Percentiles rank a stretch among this genome's conserved stretches.
Conservation (phyloP, 2,888 invertebrate genomes). For the Drosophila ustulata region DNA sequence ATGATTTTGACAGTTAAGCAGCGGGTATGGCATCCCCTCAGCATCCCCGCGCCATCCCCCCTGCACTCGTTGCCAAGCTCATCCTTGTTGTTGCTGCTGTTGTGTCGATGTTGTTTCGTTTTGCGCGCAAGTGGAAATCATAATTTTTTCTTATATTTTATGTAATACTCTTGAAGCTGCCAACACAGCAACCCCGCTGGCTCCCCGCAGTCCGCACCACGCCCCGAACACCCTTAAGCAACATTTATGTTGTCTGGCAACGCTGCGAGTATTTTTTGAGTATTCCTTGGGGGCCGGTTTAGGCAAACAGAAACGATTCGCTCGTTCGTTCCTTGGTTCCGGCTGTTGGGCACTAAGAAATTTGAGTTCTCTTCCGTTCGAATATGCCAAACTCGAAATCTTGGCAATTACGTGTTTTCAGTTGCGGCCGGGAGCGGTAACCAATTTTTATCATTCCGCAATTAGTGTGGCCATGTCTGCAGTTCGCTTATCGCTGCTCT, state of each 20-base stretch:
- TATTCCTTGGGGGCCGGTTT: constrained; percentile 77
- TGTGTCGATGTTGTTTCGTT: constrained; percentile 30
- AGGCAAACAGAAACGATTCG: constrained; percentile 63
- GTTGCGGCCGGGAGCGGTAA: constrained; percentile 46
- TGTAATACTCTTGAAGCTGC: constrained; percentile 69
- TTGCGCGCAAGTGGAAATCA: constrained; percentile 65
- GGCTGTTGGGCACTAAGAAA: constrained; percentile 45
- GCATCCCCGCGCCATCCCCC: neutral
- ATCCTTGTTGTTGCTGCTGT: constrained; percentile 17
- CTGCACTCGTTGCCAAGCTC: constrained; percentile 29
- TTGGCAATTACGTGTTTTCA: constrained; percentile 58
- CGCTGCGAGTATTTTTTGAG: constrained; percentile 38
- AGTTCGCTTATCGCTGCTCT: constrained; percentile 64
- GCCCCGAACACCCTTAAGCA: neutral
- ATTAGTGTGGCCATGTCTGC: constrained; percentile 76
- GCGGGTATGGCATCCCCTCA: constrained; percentile 29
- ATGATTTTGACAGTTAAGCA: constrained; percentile 84
- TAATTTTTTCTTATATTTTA: constrained; percentile 74
- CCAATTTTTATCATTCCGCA: constrained; percentile 76
- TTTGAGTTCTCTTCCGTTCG: constrained; percentile 13
- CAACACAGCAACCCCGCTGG: constrained; percentile 40
- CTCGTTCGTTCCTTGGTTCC: neutral
- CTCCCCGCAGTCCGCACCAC: neutral
- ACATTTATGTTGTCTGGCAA: constrained; percentile 61
- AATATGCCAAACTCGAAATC: constrained; percentile 50